A percentile compares a stretch with the other conserved stretches of the same genome.
phyloP scores from a whole-genome alignment of 2,888 invertebrate genomes.

The Cheilosia variabilis region DNA sequence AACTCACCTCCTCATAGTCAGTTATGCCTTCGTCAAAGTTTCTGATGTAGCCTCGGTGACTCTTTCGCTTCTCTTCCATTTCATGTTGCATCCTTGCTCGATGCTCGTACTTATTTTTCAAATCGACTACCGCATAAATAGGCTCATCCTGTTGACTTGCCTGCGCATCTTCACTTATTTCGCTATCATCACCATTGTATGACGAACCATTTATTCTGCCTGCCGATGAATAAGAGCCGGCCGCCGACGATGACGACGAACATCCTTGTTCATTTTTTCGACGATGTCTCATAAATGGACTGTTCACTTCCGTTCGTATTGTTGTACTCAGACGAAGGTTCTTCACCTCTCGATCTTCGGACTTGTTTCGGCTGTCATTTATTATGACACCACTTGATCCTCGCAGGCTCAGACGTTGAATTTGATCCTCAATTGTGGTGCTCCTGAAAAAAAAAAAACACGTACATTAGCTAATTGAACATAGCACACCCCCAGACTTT shows the following conservation, averaged over 20 bases:
- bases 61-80: slow-evolving; percentile 64
- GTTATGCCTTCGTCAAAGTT: slow-evolving; percentile 76
- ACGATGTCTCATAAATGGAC: slow-evolving; percentile 48
- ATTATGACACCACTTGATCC: slow-evolving; percentile 75
- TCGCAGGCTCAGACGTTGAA: slow-evolving; percentile 77
- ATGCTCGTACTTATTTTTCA: slow-evolving; percentile 79
- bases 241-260: slow-evolving; percentile 34
- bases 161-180: slow-evolving; percentile 27
- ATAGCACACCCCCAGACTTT: neutral
- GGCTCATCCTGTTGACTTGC: slow-evolving; percentile 75
- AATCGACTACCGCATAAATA: slow-evolving; percentile 80
- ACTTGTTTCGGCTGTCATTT: slow-evolving; percentile 33
- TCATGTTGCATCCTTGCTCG: slow-evolving; percentile 77
- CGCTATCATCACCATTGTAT: slow-evolving; percentile 45
- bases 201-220: slow-evolving; percentile 49
- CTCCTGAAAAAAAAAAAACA: slow-evolving; percentile 28
- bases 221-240: slow-evolving; percentile 39
- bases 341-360: slow-evolving; percentile 50
- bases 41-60: slow-evolving; percentile 71
- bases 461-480: neutral
- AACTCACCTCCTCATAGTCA: slow-evolving; percentile 78
- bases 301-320: slow-evolving; percentile 39
- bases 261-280: slow-evolving; percentile 39
- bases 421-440: slow-evolving; percentile 76
- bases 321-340: slow-evolving; percentile 58